A percentile compares a stretch with the other conserved stretches of the same genome.
These are phyloP conservation scores for Ochlodes sylvanus DNA, from an alignment of 2,888 invertebrate species.

Conservation along the genomic window DNA sequence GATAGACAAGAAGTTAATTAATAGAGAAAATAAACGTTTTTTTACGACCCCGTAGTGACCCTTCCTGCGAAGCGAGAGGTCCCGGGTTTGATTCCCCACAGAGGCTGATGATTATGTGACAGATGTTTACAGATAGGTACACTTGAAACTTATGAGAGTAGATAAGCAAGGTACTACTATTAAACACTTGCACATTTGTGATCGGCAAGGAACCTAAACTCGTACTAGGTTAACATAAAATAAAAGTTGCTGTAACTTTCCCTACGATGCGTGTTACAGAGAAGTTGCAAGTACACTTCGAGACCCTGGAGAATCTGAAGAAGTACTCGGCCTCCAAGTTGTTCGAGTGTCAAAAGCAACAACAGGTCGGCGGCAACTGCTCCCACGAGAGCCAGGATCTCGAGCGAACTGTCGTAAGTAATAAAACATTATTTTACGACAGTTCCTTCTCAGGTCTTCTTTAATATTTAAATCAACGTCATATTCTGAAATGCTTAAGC, in stretches of 20 bases:
- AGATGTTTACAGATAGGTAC: too few relatives aligned
- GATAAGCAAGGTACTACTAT: too few relatives aligned
- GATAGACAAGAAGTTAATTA: too few relatives aligned
- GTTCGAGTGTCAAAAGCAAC: conserved; percentile 80
- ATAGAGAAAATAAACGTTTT: too few relatives aligned
- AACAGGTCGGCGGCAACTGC: conserved; percentile 80
- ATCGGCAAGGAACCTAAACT: background rate
- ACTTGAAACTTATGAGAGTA: too few relatives aligned
- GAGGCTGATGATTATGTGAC: too few relatives aligned
- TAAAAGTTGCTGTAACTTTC: conserved; percentile 16
- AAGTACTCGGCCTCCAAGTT: conserved; percentile 80
- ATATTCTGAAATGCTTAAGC: too few relatives aligned
- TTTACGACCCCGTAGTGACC: too few relatives aligned
- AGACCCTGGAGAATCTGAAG: conserved; percentile 77
- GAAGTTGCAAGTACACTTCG: conserved; percentile 80
- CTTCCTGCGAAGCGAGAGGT: too few relatives aligned
- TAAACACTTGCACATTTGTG: background rate
- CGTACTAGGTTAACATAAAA: conserved; percentile 7
- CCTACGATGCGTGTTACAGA: conserved; percentile 53
- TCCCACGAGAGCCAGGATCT: conserved; percentile 81
- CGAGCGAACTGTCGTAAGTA: conserved; percentile 77
- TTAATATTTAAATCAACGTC: too few relatives aligned
- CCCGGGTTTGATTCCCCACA: too few relatives aligned
- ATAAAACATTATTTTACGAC: conserved; percentile 5
- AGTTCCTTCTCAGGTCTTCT: background rate